A percentile compares a stretch with the other conserved stretches of the same genome.
Conservation (phyloP, 2,888 invertebrate species). For the Pollenia angustigena region DNA sequence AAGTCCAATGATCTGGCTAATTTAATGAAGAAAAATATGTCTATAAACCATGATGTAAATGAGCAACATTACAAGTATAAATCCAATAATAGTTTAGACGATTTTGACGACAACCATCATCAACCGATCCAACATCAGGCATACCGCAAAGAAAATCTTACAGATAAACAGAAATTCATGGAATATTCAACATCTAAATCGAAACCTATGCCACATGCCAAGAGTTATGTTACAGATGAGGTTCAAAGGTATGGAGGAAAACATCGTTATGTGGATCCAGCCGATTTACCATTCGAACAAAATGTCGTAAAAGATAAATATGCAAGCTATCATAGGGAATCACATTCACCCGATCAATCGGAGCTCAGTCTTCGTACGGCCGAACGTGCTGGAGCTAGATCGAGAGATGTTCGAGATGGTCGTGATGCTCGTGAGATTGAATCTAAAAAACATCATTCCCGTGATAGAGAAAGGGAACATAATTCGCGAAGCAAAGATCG, state of each 20-base stretch:
- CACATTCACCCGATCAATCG: slow-evolving; percentile 75
- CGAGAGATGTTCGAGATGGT: slow-evolving; percentile 67
- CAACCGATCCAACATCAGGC: slow-evolving; percentile 74
- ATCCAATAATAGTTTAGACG: slow-evolving; percentile 75
- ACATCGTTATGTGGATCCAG: slow-evolving; percentile 82
- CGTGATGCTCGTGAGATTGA: slow-evolving; percentile 75
- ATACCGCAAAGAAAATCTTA: slow-evolving; percentile 83
- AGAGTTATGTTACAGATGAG: slow-evolving; percentile 80
- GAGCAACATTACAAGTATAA: slow-evolving; percentile 75
- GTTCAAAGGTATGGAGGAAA: slow-evolving; percentile 81
- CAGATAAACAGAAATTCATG: slow-evolving; percentile 84
- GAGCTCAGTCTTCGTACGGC: slow-evolving; percentile 72
- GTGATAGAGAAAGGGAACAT: slow-evolving; percentile 76
- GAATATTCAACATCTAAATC: slow-evolving; percentile 81
- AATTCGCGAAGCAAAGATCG: slow-evolving; percentile 80
- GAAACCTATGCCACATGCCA: slow-evolving; percentile 75
- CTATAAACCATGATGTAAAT: slow-evolving; percentile 75
- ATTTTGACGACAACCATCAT: slow-evolving; percentile 81
- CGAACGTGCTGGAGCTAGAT: slow-evolving; percentile 72
- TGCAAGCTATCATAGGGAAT: slow-evolving; percentile 78
- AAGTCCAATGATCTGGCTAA: slow-evolving; percentile 82
- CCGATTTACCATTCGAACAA: slow-evolving; percentile 81
- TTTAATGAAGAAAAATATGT: slow-evolving; percentile 81
- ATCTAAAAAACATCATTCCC: slow-evolving; percentile 64
- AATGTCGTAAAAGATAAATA: slow-evolving; percentile 76